Conservation (phyloP, 1,140 invertebrate genomes). For the Sitodiplosis mosellana region DNA sequence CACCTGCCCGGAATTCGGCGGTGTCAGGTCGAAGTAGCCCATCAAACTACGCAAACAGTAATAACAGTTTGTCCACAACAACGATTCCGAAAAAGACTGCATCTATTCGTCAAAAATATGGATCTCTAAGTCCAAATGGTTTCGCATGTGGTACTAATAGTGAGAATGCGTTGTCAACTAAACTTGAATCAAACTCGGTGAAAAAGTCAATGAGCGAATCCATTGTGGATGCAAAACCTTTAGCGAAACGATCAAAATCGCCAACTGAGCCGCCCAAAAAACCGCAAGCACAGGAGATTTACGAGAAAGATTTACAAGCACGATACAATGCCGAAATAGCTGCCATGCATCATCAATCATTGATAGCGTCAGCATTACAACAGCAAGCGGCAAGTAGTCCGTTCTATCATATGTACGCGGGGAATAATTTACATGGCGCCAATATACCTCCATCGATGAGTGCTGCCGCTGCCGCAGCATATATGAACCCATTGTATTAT, state of each 20-base stretch:
- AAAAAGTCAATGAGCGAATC: background rate
- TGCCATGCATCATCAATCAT: background rate
- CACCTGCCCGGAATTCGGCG: background rate
- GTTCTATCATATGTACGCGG: background rate
- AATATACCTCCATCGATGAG: background rate
- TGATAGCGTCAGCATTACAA: background rate
- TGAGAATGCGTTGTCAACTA: background rate
- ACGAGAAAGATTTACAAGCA: background rate
- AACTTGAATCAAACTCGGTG: background rate
- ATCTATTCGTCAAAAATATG: slow-evolving; percentile 22
- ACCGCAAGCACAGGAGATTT: background rate
- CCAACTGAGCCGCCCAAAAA: background rate
- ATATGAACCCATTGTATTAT: background rate
- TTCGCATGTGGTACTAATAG: background rate
- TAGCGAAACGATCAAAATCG: background rate
- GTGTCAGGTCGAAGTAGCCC: background rate
- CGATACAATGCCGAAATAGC: background rate
- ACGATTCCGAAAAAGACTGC: slow-evolving; percentile 26
- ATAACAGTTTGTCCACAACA: slow-evolving; percentile 14
- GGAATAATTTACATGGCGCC: background rate
- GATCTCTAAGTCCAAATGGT: slow-evolving; percentile 18
- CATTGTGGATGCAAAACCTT: background rate
- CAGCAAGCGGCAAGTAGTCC: background rate
- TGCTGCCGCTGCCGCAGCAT: background rate
- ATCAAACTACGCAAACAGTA: background rate